Percentiles rank a stretch among this genome's conserved stretches.
Conservation (phyloP, 1,140 invertebrate species). For the Liolophura sinensis region DNA sequence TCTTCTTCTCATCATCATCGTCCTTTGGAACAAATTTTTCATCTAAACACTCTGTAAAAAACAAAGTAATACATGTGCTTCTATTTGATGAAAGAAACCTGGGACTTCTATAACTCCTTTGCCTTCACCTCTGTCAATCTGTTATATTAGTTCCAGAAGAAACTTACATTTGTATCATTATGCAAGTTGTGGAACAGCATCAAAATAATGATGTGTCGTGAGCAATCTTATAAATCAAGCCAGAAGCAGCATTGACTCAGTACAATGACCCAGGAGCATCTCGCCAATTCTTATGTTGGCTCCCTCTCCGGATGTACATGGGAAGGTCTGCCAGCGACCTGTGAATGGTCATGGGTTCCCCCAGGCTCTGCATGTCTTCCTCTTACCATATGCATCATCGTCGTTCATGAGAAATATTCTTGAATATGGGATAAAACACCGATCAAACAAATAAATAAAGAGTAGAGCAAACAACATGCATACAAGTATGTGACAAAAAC, state of each 20-base stretch:
- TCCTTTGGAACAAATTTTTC: slow-evolving; percentile 23
- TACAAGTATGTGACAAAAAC: neutral
- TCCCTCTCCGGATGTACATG: too few relatives aligned
- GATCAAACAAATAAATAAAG: too few relatives aligned
- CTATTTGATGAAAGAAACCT: slow-evolving; percentile 10
- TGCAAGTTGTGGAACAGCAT: slow-evolving; percentile 16
- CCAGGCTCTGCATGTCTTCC: too few relatives aligned
- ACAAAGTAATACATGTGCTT: slow-evolving; percentile 10
- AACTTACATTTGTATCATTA: slow-evolving; percentile 12
- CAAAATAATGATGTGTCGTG: neutral
- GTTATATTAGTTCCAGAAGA: neutral
- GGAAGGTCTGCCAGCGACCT: too few relatives aligned
- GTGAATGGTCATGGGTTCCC: too few relatives aligned
- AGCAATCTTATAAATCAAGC: neutral
- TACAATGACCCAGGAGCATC: too few relatives aligned
- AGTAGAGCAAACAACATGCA: too few relatives aligned
- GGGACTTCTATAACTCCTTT: slow-evolving; percentile 11
- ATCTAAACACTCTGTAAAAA: slow-evolving; percentile 26
- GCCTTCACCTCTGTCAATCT: neutral
- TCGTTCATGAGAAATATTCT: too few relatives aligned
- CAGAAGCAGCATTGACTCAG: neutral
- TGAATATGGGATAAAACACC: too few relatives aligned
- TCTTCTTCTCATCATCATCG: slow-evolving; percentile 14
- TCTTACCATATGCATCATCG: too few relatives aligned
- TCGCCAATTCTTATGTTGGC: too few relatives aligned